Base-by-base conservation (phyloP, 2,888 invertebrate genomes). In the Pammene aurita region DNA sequence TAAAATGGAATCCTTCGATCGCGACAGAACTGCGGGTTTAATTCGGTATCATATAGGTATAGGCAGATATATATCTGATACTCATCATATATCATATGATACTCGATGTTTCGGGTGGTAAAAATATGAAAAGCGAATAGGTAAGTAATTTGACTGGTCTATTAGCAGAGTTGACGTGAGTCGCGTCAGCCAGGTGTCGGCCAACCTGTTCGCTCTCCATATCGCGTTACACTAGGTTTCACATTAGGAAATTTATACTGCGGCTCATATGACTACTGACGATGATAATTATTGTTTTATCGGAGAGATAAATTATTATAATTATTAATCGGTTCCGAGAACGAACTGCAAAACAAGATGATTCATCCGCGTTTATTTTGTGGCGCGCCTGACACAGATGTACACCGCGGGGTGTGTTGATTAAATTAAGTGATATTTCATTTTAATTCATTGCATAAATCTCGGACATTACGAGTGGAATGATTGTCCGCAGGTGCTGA, bases 211-310 rank as follows among this genome's bases (percentile, higher is more conserved):
- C 83, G 81, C 75, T 77, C 80, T 79, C 78, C 70, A 85, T 88
- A 84, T 92, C 90, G 82, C 72, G 82, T 92, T 92, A 89, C 92
- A 87, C 84, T 85, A 87, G 90, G 90, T 91, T 91, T 91, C 91
- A 91, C 89, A 89, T 92, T 91, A 89, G 89, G 89, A 90, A 91
- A 92, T 90, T 88, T 90, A 91, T 91, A 90, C 90, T 87, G 84
- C 88, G 84, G 84, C 90, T 91, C 92, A 80, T 83, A 84, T 89
- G 86, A 90, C 91, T 89, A 90, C 88, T 80, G 86, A 85, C 86
- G 78, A 74, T 86, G 87, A 84, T 89, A 88, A 90, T 92, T 89
- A 91, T 90, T 90, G 86, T 88, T 88, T 88, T 91, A 91, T 89
- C 84, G 85, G 84, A 77, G 80, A 87, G 83, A 89, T 92, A 90